These are phyloP conservation scores for Drosophila navojoa DNA, from an alignment of 1,140 invertebrate genomes.

Conservation along the genomic window DNA sequence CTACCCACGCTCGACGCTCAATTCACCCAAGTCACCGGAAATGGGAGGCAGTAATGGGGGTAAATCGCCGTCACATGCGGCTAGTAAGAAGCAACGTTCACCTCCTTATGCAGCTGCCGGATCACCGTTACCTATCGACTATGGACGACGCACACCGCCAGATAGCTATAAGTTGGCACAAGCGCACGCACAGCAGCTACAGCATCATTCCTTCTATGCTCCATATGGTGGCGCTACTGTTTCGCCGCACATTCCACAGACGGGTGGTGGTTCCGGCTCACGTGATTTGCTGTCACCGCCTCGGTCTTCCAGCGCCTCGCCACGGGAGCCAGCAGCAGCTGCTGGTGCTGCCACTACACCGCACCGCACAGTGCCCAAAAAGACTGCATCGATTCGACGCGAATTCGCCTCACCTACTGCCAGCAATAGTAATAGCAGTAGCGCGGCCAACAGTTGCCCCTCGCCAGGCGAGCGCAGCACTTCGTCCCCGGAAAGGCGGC, in stretches of 20 bases:
- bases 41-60: conserved; percentile 63
- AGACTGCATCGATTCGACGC: conserved; percentile 83
- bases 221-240: conserved; percentile 58
- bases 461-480: conserved; percentile 69
- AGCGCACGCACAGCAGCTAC: conserved; percentile 32
- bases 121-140: conserved; percentile 70
- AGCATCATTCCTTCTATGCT: conserved; percentile 54
- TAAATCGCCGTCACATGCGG: conserved; percentile 72
- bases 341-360: conserved; percentile 51
- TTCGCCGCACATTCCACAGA: conserved; percentile 53
- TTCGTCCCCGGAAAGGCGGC: conserved; percentile 65
- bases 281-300: conserved; percentile 62
- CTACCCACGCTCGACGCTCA: conserved; percentile 57
- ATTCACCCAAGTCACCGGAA: conserved; percentile 77
- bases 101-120: conserved; percentile 69
- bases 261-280: conserved; percentile 36
- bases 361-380: conserved; percentile 82
- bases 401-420: conserved; percentile 82
- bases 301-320: conserved; percentile 66
- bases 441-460: conserved; percentile 49
- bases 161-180: conserved; percentile 45
- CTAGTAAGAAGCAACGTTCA: conserved; percentile 70
- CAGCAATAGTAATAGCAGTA: conserved; percentile 53
- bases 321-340: conserved; percentile 38
- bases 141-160: conserved; percentile 52